Conservation (phyloP, 2,113 vertebrate species). For the Melanostigma gelatinosum region DNA sequence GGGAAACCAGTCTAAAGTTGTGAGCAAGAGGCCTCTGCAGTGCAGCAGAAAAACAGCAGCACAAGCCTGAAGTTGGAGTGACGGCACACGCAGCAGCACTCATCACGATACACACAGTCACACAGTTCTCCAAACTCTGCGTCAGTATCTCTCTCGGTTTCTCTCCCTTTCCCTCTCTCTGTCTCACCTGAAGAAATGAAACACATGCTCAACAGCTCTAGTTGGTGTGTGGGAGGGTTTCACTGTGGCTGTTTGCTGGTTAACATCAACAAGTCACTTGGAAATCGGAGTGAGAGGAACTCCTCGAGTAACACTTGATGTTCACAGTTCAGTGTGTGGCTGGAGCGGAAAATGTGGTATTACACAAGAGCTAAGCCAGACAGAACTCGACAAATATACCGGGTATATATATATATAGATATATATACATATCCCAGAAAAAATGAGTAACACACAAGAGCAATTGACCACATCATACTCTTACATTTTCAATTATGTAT, state of each 20-base stretch:
- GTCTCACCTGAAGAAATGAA: conserved; percentile 48
- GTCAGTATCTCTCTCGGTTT: background rate
- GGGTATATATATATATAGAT: no score
- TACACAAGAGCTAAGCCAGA: conserved; percentile 46
- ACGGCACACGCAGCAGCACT: conserved; percentile 61
- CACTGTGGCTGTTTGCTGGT: conserved; percentile 42
- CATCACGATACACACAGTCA: conserved; percentile 60
- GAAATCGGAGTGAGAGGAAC: conserved; percentile 53
- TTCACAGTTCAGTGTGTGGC: conserved; percentile 34
- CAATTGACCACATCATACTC: background rate
- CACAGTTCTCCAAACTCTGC: conserved; percentile 37
- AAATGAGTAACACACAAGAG: conserved; percentile 16
- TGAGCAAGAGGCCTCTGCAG: conserved; percentile 80
- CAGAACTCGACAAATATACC: conserved; percentile 35
- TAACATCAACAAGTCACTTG: conserved; percentile 70
- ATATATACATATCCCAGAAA: conserved; percentile 18
- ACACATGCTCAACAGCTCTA: conserved; percentile 31
- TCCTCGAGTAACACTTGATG: conserved; percentile 50
- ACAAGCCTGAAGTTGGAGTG: conserved; percentile 69
- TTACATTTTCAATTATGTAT: background rate
- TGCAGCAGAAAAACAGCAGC: conserved; percentile 81
- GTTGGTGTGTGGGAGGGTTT: conserved; percentile 44
- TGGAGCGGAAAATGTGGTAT: conserved; percentile 22
- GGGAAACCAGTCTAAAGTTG: conserved; percentile 82
- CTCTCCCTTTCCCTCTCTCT: background rate